phyloP scores from a whole-genome alignment of 2,888 invertebrate genomes.

The Ormyrus thymus region DNA sequence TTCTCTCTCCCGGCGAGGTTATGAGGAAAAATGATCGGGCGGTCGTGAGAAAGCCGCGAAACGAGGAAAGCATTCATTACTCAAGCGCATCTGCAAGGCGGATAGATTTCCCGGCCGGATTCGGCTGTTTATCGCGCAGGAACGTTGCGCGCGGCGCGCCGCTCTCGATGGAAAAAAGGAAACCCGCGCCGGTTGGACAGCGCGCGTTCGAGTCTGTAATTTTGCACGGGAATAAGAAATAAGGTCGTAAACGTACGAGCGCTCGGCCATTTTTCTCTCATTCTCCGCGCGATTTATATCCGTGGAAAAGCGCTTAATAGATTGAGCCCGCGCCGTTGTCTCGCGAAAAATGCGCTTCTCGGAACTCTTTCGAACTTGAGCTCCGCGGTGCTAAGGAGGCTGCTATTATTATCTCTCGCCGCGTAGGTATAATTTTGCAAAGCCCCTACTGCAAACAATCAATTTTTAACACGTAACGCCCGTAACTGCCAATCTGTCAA shows the following conservation, averaged over 20 bases:
- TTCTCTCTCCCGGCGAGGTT: too few species aligned
- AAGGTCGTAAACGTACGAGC: conserved; percentile 27
- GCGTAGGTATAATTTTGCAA: too few species aligned
- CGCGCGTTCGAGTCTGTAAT: conserved; percentile 17
- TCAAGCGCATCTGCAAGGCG: conserved; percentile 1
- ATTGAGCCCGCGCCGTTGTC: not conserved
- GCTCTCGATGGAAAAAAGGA: not conserved
- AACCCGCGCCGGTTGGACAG: conserved; percentile 8
- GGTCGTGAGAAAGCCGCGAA: conserved; percentile 44
- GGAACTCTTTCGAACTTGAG: too few species aligned
- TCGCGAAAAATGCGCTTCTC: not conserved
- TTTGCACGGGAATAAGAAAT: conserved; percentile 28
- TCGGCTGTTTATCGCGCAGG: conserved; percentile 21
- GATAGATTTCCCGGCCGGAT: conserved; percentile 9
- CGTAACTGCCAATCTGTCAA: too few species aligned
- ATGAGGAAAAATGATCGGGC: conserved; percentile 33
- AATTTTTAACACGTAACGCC: too few species aligned
- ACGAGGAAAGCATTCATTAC: conserved; percentile 34
- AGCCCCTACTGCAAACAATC: too few species aligned
- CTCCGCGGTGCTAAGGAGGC: too few species aligned
- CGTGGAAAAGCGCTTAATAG: not conserved
- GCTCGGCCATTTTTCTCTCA: not conserved
- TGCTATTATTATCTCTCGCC: too few species aligned
- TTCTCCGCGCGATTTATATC: not conserved
- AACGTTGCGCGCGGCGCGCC: not conserved